phyloP scores from a whole-genome alignment of 1,140 invertebrate species.

The Bemisia tabaci region DNA sequence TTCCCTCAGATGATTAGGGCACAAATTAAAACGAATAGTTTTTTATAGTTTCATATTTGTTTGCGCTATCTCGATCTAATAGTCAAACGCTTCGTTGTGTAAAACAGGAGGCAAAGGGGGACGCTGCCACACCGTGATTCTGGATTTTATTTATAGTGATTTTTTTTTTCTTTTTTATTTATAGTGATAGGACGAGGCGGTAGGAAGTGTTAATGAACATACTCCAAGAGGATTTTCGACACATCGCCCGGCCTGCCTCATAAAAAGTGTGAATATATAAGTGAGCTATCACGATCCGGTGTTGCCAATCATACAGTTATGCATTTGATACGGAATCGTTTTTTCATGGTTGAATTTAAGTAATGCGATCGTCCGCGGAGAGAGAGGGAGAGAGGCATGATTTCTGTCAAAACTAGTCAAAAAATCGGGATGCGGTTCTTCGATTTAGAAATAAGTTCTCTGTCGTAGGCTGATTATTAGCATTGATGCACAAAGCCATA shows the following conservation, averaged over 20 bases:
- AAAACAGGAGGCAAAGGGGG: not conserved
- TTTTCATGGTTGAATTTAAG: no score
- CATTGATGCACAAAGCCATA: no score
- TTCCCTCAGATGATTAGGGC: not conserved
- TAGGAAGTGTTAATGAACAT: not conserved
- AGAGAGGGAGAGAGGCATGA: no score
- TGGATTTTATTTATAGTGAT: not conserved
- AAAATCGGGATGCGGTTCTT: no score
- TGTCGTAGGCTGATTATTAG: no score
- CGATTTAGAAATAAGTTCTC: no score
- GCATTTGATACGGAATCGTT: no score
- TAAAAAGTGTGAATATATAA: no score
- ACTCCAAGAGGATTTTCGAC: not conserved
- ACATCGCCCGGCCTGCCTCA: not conserved
- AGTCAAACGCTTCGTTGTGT: not conserved
- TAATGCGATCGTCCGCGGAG: no score
- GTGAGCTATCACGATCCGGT: no score
- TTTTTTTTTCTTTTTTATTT: not conserved
- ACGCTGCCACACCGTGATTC: not conserved
- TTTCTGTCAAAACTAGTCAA: no score
- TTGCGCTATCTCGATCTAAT: not conserved
- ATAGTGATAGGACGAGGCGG: not conserved
- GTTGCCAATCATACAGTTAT: no score
- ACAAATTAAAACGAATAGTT: not conserved
- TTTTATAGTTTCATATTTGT: not conserved